phyloP scores from a whole-genome alignment of 2,113 vertebrate species.

The Hydrochoerus hydrochaeris region DNA sequence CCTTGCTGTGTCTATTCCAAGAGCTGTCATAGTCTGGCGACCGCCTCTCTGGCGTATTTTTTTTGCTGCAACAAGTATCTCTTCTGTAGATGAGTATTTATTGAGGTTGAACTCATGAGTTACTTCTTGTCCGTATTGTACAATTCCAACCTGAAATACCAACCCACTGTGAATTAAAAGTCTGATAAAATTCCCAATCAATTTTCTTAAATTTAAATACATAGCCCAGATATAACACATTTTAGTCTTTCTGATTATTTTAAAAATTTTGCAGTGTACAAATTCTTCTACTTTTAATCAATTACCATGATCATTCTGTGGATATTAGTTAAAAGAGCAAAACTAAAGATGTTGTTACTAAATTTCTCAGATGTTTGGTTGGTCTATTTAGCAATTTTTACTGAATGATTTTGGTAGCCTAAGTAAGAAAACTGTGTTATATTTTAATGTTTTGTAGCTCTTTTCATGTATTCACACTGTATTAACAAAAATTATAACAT shows the following conservation, averaged over 20 bases:
- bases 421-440: not conserved
- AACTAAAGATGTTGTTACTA: not conserved
- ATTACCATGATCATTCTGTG: not conserved
- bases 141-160: constrained; percentile 94
- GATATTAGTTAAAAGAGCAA: not conserved
- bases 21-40: constrained; percentile 93
- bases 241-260: not conserved
- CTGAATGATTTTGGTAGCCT: not conserved
- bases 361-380: not conserved
- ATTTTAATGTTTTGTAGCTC: not conserved
- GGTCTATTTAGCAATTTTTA: not conserved
- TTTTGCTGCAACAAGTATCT: constrained; percentile 87
- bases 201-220: not conserved
- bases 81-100: constrained; percentile 89
- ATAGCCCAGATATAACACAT: not conserved
- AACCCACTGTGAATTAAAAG: not conserved
- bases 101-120: constrained; percentile 95
- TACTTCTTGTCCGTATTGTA: constrained; percentile 94
- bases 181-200: not conserved
- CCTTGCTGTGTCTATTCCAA: constrained; percentile 96
- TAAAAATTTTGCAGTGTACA: not conserved
- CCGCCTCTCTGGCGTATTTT: constrained; percentile 90
- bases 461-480: constrained; percentile 15
- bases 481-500: not conserved
- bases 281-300: not conserved